Conservation (phyloP, 2,113 vertebrate species). For the Asarcornis scutulata region DNA sequence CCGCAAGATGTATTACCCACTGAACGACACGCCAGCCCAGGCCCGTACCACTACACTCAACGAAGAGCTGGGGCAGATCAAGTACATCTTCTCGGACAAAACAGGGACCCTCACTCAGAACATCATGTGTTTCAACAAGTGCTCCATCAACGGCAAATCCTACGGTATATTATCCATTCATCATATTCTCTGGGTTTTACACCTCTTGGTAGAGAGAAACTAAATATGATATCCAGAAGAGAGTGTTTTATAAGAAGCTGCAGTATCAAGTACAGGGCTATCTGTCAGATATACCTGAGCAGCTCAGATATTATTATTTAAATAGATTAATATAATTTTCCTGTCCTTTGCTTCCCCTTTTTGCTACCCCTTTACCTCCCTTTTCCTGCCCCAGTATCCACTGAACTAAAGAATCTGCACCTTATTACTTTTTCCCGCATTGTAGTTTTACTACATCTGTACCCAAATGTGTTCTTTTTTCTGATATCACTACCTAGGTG, state of each 20-base stretch:
- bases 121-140: constrained; percentile 95
- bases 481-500: not conserved
- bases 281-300: not conserved
- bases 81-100: constrained; percentile 97
- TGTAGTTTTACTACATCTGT: not conserved
- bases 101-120: constrained; percentile 97
- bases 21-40: constrained; percentile 86
- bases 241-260: not conserved
- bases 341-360: not conserved
- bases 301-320: not conserved
- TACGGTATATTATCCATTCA: constrained; percentile 80
- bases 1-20: constrained; percentile 90
- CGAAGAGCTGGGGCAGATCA: constrained; percentile 95
- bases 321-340: not conserved
- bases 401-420: not conserved
- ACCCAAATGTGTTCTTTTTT: not conserved
- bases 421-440: not conserved
- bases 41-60: constrained; percentile 95
- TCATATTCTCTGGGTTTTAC: not conserved
- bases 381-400: not conserved
- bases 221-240: not conserved
- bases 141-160: constrained; percentile 89
- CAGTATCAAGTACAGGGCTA: not conserved
- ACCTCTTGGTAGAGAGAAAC: not conserved
- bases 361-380: not conserved